Evolutionary conservation across 2,113 vertebrate species (phyloP).

Genomic region (Eidolon helvum): DNA sequence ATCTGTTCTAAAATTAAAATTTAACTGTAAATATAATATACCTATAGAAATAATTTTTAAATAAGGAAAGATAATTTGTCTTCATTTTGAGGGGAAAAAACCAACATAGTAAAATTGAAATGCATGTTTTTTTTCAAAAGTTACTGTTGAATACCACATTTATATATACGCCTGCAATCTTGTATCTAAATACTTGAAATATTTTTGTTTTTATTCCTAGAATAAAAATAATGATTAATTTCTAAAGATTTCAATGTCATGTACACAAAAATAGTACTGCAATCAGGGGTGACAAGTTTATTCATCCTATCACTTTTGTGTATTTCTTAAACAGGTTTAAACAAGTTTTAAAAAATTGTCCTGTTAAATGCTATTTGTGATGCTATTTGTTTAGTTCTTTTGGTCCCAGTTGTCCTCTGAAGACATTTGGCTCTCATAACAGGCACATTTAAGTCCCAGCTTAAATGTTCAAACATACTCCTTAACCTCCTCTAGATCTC

Average conservation of each 20-base stretch:
- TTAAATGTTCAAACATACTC: background rate
- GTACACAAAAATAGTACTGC: background rate
- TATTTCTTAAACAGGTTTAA: background rate
- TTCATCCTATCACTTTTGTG: background rate
- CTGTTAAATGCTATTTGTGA: background rate
- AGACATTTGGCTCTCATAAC: background rate
- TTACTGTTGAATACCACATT: background rate
- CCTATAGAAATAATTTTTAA: background rate
- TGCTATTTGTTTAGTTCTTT: background rate
- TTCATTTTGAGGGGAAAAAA: constrained; percentile 24
- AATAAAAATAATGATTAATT: constrained; percentile 31
- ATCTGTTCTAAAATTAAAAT: background rate
- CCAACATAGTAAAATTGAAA: background rate
- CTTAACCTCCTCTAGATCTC: background rate
- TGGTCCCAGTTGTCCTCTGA: background rate
- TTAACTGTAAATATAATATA: background rate
- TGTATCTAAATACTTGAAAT: background rate
- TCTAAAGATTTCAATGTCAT: constrained; percentile 20
- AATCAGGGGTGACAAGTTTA: background rate
- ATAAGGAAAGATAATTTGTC: background rate
- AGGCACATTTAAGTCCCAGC: background rate
- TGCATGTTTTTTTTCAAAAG: background rate
- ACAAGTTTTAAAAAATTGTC: background rate
- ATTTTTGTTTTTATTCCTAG: background rate
- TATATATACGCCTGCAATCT: background rate